Evolutionary conservation across 37 sponge, comb jelly and placozoan species (phyloP).

Genomic region (Agelas oroides): DNA sequence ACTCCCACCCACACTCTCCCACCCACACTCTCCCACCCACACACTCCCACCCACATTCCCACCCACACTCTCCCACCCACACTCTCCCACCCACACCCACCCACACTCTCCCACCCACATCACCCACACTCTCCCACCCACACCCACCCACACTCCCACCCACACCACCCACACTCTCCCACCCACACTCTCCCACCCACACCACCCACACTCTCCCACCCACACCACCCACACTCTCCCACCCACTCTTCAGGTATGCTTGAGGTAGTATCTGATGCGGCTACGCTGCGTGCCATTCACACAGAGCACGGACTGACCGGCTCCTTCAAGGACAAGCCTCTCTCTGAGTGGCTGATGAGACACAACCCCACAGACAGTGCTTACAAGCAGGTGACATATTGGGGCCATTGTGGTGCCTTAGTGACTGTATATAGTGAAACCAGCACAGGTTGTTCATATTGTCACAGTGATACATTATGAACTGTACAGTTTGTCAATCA

Average conservation of each 20-base stretch:
- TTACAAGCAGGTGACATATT: slow-evolving; percentile 80
- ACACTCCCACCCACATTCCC: too few species aligned
- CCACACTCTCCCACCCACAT: too few species aligned
- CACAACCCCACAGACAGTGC: slow-evolving; percentile 85
- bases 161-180: slow-evolving; percentile 17
- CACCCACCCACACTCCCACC: neutral
- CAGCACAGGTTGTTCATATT: too few species aligned
- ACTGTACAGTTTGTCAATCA: too few species aligned
- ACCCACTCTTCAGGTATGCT: slow-evolving; percentile 55
- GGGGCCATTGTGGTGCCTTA: too few species aligned
- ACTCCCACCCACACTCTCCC: too few species aligned
- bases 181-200: neutral
- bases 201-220: neutral
- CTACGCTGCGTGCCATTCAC: slow-evolving; percentile 87
- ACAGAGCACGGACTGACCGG: slow-evolving; percentile 89
- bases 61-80: too few species aligned
- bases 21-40: too few species aligned
- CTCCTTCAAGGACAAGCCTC: slow-evolving; percentile 85
- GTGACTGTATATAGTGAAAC: too few species aligned
- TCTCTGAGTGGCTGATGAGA: slow-evolving; percentile 84
- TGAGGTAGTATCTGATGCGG: slow-evolving; percentile 79
- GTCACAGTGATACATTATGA: too few species aligned
- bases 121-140: too few species aligned
- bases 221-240: neutral
- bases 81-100: too few species aligned